Conservation (phyloP, 2,888 invertebrate genomes). For the Homarus gammarus region DNA sequence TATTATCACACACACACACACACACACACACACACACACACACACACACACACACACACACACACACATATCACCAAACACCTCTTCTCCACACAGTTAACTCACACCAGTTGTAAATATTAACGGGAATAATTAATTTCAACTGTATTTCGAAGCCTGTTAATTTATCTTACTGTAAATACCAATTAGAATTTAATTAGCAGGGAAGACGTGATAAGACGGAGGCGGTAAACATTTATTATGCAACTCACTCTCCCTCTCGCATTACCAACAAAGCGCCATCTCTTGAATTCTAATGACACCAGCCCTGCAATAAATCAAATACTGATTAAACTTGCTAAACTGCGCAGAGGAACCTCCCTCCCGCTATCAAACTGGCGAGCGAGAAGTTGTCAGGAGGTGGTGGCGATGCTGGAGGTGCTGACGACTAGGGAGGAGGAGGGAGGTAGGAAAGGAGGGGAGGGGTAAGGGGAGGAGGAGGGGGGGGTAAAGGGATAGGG, state of each 20-base stretch:
- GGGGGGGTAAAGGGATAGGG: slow-evolving; percentile 9
- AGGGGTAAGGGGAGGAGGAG: slow-evolving; percentile 14
- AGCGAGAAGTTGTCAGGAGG: not conserved
- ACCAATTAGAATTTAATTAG: slow-evolving; percentile 68
- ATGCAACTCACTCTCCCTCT: slow-evolving; percentile 50
- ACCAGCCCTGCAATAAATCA: slow-evolving; percentile 64
- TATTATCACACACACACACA: slow-evolving; percentile 21
- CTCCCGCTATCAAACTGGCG: slow-evolving; percentile 11
- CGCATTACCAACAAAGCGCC: slow-evolving; percentile 55
- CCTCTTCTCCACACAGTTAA: not conserved
- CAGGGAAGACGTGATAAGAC: slow-evolving; percentile 44
- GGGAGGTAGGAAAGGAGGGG: not conserved
- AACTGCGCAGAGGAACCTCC: slow-evolving; percentile 33
- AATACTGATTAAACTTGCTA: slow-evolving; percentile 64
- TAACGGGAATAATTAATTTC: slow-evolving; percentile 12
- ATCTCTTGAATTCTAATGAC: slow-evolving; percentile 63
- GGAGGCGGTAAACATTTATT: slow-evolving; percentile 67
- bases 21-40: slow-evolving; percentile 25
- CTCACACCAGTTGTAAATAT: not conserved
- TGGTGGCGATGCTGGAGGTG: not conserved
- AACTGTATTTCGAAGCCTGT: slow-evolving; percentile 57
- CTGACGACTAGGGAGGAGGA: not conserved
- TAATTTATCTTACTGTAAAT: slow-evolving; percentile 68
- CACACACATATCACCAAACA: slow-evolving; percentile 33
- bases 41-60: slow-evolving; percentile 36